Evolutionary conservation across 2,888 invertebrate genomes (phyloP), one percentile per base, ranked within the genome.

Genomic region (Bombylius discolor): DNA sequence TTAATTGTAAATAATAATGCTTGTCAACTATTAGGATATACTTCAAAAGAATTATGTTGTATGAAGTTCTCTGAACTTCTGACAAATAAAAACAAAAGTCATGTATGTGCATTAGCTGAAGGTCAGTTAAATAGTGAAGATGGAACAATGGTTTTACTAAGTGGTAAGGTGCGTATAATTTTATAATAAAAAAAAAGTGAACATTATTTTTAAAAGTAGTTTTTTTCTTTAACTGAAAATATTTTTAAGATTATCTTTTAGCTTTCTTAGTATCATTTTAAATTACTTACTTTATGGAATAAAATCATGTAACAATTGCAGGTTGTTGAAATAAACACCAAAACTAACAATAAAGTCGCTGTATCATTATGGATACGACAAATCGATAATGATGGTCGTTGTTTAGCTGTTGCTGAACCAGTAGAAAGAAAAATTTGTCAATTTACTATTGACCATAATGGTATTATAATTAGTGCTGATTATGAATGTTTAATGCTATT

Each of bases 1-100:
- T 72, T 84, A 23, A 81, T 83, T 66, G 83, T 83, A 13, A 84
- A 84, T 72, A 81, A 78, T 65, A 81, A 81, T 68, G 83, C 84
- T 7, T 82, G 81, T 64, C 79, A 82, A 1, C 69, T 81, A 42
- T 72, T 81, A 33, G 79, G 79, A 11, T 81, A 80, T 61, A 76
- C 79, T 0, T 76, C 80, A 0, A 75, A 76, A 0, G 80, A 80
- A 64, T 68, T 80, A 0, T 78, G 79, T 49, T 64, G 56, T 42
- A 71, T 79, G 39, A 68, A 76, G 14, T 77, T 81, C 63, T 73
- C 75, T 0, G 78, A 80, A 49, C 68, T 81, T 8, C 68, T 81
- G 1, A 73, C 76, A 50, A 80, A 75, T 55, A 78, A 74, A 65
- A 79, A 68, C 62, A 76, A 73, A 60, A 77, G 75, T 57, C 70